Conservation (phyloP, 2,797 vertebrate species). For the Alosa sapidissima region DNA sequence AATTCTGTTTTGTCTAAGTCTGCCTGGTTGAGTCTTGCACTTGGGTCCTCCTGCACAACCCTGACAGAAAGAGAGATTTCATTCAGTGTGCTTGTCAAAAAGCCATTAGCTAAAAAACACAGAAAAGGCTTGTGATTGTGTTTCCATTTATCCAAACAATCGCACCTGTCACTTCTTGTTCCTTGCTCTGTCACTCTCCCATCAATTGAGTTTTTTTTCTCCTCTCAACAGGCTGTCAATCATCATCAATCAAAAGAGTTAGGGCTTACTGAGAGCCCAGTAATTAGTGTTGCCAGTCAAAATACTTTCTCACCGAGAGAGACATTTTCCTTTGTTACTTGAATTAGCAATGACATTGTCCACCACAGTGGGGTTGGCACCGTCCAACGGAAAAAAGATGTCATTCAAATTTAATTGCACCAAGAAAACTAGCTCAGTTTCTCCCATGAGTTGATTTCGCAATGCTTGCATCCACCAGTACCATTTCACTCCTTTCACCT, state of each 20-base stretch:
- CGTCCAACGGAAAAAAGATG: background rate
- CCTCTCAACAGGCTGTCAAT: slow-evolving; percentile 20
- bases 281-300: slow-evolving; percentile 23
- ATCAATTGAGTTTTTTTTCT: background rate
- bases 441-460: background rate
- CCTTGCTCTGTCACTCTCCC: slow-evolving; percentile 14
- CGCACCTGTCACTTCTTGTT: slow-evolving; percentile 22
- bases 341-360: slow-evolving; percentile 11
- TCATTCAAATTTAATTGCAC: background rate
- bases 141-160: slow-evolving; percentile 15
- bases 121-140: background rate
- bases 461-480: background rate
- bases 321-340: slow-evolving; percentile 13
- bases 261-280: background rate
- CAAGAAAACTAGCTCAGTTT: background rate
- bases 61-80: background rate
- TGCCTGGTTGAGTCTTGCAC: too few relatives aligned
- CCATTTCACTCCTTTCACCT: background rate
- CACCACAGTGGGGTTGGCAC: background rate
- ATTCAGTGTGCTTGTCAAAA: background rate
- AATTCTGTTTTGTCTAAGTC: too few relatives aligned
- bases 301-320: background rate
- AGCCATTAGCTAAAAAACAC: slow-evolving; percentile 6
- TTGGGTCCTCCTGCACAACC: too few relatives aligned
- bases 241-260: slow-evolving; percentile 11